Percentiles rank a stretch among this genome's conserved stretches.
Conservation (phyloP, 1,140 invertebrate species). For the Metaphire vulgaris region DNA sequence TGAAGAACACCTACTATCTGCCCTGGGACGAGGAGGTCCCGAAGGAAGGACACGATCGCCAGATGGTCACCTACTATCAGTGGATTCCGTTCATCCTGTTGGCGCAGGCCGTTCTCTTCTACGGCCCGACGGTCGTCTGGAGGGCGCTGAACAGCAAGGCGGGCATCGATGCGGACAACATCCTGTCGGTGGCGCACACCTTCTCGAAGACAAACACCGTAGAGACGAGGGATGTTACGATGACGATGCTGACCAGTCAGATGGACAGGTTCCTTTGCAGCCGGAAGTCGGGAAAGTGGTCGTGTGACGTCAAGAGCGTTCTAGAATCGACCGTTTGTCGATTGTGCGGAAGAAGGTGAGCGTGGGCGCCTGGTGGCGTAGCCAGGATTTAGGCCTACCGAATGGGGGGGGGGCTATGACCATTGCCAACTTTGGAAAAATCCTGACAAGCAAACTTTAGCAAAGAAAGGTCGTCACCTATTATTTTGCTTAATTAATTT, state of each 20-base stretch:
- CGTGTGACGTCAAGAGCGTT: conserved; percentile 14
- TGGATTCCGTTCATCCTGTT: conserved; percentile 56
- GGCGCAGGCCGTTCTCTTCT: conserved; percentile 46
- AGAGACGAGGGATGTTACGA: conserved; percentile 5
- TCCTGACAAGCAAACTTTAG: too few species aligned
- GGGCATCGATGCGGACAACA: conserved; percentile 31
- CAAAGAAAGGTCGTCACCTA: too few species aligned
- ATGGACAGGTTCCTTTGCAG: conserved; percentile 25
- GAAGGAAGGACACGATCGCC: not conserved
- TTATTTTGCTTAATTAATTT: too few species aligned
- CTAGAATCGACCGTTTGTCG: conserved; percentile 3
- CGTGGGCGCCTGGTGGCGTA: not conserved
- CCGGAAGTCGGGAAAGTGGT: conserved; percentile 15
- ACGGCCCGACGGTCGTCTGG: conserved; percentile 33
- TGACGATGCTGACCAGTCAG: conserved; percentile 21
- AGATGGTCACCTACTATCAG: conserved; percentile 51
- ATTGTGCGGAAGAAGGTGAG: conserved; percentile 24
- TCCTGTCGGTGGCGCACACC: conserved; percentile 11
- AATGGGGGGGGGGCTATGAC: not conserved
- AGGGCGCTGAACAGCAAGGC: conserved; percentile 30
- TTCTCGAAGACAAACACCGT: not conserved
- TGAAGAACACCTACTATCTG: too few species aligned
- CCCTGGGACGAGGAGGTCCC: conserved; percentile 20
- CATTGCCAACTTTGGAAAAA: too few species aligned
- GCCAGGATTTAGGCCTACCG: not conserved